A percentile compares a stretch with the other conserved stretches of the same genome.
Conservation (phyloP, 2,888 invertebrate species). For the Latrodectus hesperus region DNA sequence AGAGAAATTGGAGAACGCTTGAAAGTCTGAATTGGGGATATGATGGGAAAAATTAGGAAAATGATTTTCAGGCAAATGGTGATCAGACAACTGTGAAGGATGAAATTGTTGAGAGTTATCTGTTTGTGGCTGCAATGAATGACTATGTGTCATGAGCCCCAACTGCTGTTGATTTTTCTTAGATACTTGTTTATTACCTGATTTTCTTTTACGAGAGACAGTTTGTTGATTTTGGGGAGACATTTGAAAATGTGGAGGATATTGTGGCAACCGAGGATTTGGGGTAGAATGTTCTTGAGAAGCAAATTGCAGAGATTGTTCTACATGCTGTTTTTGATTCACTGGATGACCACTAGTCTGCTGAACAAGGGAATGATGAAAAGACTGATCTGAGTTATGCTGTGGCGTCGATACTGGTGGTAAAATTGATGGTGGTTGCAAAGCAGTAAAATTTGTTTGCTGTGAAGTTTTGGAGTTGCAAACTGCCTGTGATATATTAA, state of each 20-base stretch:
- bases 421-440: constrained; percentile 23
- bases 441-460: constrained; percentile 32
- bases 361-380: constrained; percentile 15
- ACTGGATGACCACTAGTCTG: constrained; percentile 19
- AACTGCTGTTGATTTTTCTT: constrained; percentile 51
- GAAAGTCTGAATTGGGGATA: constrained; percentile 53
- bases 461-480: constrained; percentile 32
- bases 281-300: constrained; percentile 19
- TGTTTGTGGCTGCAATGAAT: constrained; percentile 36
- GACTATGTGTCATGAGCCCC: constrained; percentile 30
- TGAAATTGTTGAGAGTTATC: constrained; percentile 44
- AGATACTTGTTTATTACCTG: constrained; percentile 41
- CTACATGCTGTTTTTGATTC: constrained; percentile 38
- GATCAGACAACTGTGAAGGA: constrained; percentile 43
- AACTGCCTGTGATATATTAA: constrained; percentile 26
- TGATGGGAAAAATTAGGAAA: constrained; percentile 55
- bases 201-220: constrained; percentile 49
- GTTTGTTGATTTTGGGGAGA: constrained; percentile 34
- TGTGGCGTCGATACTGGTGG: constrained; percentile 8
- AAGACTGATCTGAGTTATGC: constrained; percentile 38
- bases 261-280: constrained; percentile 11
- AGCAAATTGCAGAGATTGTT: constrained; percentile 27
- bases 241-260: constrained; percentile 2
- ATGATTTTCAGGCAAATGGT: constrained; percentile 58
- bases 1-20: constrained; percentile 54